Evolutionary conservation across 2,113 vertebrate species (phyloP).

Genomic region (Cyrtonyx montezumae): DNA sequence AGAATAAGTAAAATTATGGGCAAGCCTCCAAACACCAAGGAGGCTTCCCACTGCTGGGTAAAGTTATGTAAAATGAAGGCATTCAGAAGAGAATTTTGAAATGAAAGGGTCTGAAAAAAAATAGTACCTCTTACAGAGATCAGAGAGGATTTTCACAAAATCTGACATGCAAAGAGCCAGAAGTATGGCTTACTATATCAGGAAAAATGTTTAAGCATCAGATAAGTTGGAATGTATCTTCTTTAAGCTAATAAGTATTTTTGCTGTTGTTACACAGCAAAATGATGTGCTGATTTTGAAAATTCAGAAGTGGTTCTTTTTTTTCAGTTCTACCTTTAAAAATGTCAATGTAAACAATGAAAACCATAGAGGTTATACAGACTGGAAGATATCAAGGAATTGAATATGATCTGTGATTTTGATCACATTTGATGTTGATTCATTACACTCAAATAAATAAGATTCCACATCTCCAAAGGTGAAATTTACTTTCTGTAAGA

Average conservation of each 20-base stretch:
- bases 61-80: neutral
- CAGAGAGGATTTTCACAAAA: neutral
- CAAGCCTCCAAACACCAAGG: neutral
- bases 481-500: neutral
- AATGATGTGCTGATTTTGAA: neutral
- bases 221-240: neutral
- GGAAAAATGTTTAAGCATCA: neutral
- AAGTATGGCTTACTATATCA: neutral
- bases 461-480: neutral
- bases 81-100: neutral
- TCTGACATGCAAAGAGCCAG: neutral
- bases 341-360: neutral
- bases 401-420: neutral
- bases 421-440: neutral
- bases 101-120: neutral
- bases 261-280: neutral
- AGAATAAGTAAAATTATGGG: neutral
- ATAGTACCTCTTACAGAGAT: neutral
- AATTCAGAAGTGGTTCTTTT: neutral
- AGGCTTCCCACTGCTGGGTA: neutral
- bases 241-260: neutral
- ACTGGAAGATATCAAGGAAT: neutral
- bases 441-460: neutral
- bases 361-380: neutral
- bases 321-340: neutral